These are phyloP conservation scores for Halocaridina rubra DNA, from an alignment of 2,888 invertebrate species.

Conservation along the genomic window DNA sequence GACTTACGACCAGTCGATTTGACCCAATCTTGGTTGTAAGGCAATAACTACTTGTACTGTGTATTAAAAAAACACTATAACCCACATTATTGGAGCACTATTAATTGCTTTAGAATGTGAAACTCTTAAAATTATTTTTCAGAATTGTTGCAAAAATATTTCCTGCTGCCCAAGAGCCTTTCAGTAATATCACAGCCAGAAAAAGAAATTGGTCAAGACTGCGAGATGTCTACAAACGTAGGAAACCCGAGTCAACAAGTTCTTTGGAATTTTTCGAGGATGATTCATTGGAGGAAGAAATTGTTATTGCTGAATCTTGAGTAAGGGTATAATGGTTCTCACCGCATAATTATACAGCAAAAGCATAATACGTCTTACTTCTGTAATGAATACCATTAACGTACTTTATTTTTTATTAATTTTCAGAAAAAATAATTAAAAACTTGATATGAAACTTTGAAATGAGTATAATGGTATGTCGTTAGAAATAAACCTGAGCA, in stretches of 20 bases:
- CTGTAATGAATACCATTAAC: no score
- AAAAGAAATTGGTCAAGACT: conserved; percentile 46
- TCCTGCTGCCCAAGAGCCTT: conserved; percentile 47
- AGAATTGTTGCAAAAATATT: conserved; percentile 57
- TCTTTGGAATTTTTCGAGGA: conserved; percentile 60
- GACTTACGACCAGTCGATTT: background rate
- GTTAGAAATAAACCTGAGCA: no score
- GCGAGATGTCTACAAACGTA: conserved; percentile 44
- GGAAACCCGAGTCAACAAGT: conserved; percentile 47
- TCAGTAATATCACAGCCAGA: conserved; percentile 41
- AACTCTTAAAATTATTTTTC: background rate
- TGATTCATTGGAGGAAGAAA: conserved; percentile 50
- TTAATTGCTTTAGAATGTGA: no score
- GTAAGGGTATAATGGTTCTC: background rate
- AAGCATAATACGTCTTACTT: background rate
- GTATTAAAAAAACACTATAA: background rate
- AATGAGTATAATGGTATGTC: no score
- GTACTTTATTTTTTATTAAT: no score
- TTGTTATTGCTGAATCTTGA: conserved; percentile 12
- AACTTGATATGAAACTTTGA: no score
- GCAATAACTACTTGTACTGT: background rate
- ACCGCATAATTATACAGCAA: no score
- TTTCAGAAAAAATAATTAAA: no score
- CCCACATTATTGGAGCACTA: background rate
- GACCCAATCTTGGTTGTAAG: background rate